Conservation (phyloP, 30 jellyfish, hydroid and myxozoan species). For the Turritopsis dohrnii region DNA sequence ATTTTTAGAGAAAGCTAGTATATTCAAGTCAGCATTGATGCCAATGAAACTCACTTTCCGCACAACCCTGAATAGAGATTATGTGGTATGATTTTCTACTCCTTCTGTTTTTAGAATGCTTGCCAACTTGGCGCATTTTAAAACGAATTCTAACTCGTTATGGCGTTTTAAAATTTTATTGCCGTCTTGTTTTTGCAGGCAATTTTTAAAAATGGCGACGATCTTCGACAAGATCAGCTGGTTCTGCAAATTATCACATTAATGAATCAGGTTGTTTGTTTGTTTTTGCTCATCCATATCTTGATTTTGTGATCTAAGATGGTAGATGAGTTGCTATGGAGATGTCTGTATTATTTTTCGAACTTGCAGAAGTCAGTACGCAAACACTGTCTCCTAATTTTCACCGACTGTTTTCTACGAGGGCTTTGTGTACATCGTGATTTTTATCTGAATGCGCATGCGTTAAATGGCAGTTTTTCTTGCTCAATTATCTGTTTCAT, state of each 20-base stretch:
- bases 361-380: not conserved
- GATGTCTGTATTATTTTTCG: not conserved
- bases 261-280: conserved; percentile 51
- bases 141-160: not conserved
- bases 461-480: too few species aligned
- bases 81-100: conserved; percentile 57
- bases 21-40: conserved; percentile 89
- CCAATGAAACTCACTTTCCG: conserved; percentile 87
- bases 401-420: too few species aligned
- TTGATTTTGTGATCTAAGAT: not conserved
- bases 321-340: not conserved
- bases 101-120: not conserved
- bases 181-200: conserved; percentile 67
- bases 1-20: conserved; percentile 65
- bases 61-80: conserved; percentile 84
- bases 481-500: too few species aligned
- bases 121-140: not conserved
- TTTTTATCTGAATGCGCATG: too few species aligned
- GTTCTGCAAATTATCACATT: conserved; percentile 80
- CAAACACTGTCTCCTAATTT: not conserved
- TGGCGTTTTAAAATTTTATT: not conserved
- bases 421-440: too few species aligned
- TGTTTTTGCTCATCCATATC: not conserved
- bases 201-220: conserved; percentile 96
- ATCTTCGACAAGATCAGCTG: conserved; percentile 94